Conservation (phyloP, 2,113 vertebrate species). For the Eubucco bourcierii region DNA sequence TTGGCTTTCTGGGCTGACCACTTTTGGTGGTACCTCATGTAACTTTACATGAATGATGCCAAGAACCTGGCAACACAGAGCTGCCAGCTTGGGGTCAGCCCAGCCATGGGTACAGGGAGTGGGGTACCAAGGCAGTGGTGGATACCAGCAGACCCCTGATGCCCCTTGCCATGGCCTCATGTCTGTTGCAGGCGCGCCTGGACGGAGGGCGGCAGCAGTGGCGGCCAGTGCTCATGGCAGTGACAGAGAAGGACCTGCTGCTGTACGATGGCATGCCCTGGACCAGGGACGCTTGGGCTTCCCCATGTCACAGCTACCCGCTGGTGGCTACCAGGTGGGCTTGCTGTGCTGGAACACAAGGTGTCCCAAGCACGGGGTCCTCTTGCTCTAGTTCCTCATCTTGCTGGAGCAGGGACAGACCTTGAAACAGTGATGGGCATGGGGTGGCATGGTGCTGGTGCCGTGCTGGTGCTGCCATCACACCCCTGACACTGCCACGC, state of each 20-base stretch:
- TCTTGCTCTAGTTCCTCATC: fast-evolving
- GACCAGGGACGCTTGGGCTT: constrained; percentile 89
- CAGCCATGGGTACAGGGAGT: fast-evolving
- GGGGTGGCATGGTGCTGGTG: background rate
- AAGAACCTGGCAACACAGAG: fast-evolving
- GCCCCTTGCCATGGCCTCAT: background rate
- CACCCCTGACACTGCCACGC: background rate
- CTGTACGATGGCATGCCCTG: constrained; percentile 92
- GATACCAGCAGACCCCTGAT: background rate
- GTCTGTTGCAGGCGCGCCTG: background rate
- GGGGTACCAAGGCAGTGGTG: background rate
- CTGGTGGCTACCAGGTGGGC: constrained; percentile 91
- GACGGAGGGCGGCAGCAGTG: constrained; percentile 83
- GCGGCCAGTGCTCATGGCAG: constrained; percentile 87
- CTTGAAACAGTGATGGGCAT: fast-evolving
- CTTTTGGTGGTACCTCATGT: too few relatives aligned
- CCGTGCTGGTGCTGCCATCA: fast-evolving
- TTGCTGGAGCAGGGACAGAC: fast-evolving
- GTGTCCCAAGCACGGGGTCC: too few relatives aligned
- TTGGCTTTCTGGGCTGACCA: background rate
- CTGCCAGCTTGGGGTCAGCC: fast-evolving
- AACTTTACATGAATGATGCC: background rate
- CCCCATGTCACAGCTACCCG: constrained; percentile 88
- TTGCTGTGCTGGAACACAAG: too few relatives aligned
- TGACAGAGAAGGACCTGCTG: constrained; percentile 94